A percentile compares a stretch with the other conserved stretches of the same genome.
Conservation (phyloP, 2,113 vertebrate genomes). For the Bubo scandiacus region DNA sequence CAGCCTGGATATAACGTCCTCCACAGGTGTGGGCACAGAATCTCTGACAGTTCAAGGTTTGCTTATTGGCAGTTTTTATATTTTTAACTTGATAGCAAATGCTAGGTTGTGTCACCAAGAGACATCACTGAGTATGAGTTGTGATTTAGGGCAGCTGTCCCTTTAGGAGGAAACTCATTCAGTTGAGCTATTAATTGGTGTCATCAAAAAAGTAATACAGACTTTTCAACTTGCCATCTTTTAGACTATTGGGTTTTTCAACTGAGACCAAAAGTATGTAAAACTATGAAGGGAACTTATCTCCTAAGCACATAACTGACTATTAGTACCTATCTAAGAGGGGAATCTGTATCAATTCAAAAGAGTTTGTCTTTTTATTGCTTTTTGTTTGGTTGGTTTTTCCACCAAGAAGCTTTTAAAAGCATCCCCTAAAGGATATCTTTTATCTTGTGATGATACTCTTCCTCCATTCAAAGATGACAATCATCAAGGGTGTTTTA, state of each 20-base stretch:
- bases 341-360: neutral
- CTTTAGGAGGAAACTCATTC: neutral
- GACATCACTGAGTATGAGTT: neutral
- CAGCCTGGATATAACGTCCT: neutral
- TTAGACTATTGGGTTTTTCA: neutral
- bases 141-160: neutral
- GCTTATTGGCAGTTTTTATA: neutral
- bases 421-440: neutral
- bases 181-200: neutral
- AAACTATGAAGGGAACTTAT: neutral
- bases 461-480: neutral
- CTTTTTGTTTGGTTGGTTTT: neutral
- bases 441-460: neutral
- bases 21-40: neutral
- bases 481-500: fast-evolving
- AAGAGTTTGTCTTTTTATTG: neutral
- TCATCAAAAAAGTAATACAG: neutral
- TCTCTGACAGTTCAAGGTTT: neutral
- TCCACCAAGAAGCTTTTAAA: neutral
- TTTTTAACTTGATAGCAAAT: neutral
- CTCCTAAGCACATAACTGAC: neutral
- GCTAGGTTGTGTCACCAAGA: neutral
- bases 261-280: neutral
- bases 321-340: neutral
- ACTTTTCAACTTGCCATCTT: neutral